Evolutionary conservation across 1,140 invertebrate genomes (phyloP).

Genomic region (Papilio polyxenes): DNA sequence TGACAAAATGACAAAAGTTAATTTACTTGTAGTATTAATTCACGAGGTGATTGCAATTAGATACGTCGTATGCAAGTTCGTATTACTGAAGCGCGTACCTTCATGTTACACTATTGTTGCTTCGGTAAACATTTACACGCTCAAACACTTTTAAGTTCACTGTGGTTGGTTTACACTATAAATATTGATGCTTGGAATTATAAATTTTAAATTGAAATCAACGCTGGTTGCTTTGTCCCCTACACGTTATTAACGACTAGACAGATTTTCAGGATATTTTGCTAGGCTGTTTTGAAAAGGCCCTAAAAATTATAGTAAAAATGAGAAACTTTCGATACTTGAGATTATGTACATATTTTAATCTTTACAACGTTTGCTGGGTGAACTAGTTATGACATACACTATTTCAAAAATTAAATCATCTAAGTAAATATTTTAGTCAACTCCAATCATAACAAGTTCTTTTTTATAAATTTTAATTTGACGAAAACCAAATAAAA

Average conservation of each 20-base stretch:
- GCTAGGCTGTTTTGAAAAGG: no score
- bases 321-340: no score
- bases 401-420: background rate
- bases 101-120: background rate
- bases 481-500: background rate
- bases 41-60: background rate
- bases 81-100: conserved; percentile 2
- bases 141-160: background rate
- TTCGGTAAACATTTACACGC: background rate
- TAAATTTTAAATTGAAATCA: background rate
- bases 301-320: no score
- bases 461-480: background rate
- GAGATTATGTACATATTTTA: no score
- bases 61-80: background rate
- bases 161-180: background rate
- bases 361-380: background rate
- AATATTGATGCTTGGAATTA: background rate
- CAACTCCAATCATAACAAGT: background rate
- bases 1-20: background rate
- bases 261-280: no score
- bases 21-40: background rate
- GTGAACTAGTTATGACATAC: background rate
- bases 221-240: background rate
- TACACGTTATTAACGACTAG: no score
- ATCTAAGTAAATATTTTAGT: background rate